These are phyloP conservation scores for Cavia porcellus DNA, from an alignment of 2,113 vertebrate genomes.

Conservation along the genomic window DNA sequence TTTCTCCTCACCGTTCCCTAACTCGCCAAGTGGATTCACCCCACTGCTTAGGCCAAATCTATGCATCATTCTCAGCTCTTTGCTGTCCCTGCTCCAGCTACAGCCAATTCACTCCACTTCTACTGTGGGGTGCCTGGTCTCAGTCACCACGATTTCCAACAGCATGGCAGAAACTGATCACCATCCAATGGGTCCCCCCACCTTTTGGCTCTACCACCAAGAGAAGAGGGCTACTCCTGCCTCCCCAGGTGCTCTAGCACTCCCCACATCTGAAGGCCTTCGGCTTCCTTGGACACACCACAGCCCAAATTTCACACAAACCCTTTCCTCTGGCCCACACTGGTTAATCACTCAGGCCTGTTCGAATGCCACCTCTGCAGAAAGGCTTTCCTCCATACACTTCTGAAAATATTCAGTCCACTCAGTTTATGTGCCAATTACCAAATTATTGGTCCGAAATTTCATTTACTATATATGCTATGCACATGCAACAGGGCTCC, in stretches of 20 bases:
- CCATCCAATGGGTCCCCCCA: not conserved
- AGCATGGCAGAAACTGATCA: not conserved
- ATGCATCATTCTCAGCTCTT: not conserved
- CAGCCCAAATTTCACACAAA: not conserved
- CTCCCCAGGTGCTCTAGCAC: not conserved
- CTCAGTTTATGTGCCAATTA: conserved; percentile 21
- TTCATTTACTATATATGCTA: conserved; percentile 17
- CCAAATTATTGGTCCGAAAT: conserved; percentile 24
- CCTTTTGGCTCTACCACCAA: not conserved
- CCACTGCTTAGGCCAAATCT: not conserved
- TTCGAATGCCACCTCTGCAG: not conserved
- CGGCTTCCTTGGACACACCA: not conserved
- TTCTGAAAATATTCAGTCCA: not conserved
- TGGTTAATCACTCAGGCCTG: not conserved
- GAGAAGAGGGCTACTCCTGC: not conserved
- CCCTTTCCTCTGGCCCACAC: not conserved
- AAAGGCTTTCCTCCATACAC: not conserved
- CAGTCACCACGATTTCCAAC: not conserved
- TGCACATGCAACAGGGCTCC: not conserved
- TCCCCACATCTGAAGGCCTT: not conserved
- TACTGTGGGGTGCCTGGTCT: not conserved
- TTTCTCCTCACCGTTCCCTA: not conserved
- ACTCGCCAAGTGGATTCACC: conserved; percentile 45
- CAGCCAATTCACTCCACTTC: not conserved
- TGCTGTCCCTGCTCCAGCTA: not conserved